Evolutionary conservation across 2,888 invertebrate species (phyloP).

Genomic region (Pristionchus maxplancki): DNA sequence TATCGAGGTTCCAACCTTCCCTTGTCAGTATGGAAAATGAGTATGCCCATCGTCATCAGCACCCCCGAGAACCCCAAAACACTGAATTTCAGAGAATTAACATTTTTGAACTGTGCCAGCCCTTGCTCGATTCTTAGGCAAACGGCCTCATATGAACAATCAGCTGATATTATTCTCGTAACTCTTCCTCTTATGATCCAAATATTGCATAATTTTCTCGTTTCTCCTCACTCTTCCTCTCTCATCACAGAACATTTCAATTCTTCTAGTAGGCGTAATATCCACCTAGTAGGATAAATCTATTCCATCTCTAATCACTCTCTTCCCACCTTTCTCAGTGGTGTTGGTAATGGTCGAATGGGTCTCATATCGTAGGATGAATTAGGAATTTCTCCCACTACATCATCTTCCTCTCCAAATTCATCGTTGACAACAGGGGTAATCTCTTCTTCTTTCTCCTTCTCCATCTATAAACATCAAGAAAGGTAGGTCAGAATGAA

Average conservation of each 20-base stretch:
- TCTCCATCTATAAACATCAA: not conserved
- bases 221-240: conserved; percentile 44
- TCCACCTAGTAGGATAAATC: not conserved
- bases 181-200: conserved; percentile 44
- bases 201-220: conserved; percentile 16
- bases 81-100: too few species aligned
- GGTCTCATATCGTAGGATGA: conserved; percentile 44
- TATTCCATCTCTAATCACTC: not conserved
- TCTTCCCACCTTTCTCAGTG: conserved; percentile 34
- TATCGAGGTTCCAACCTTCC: too few species aligned
- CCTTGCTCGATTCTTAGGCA: too few species aligned
- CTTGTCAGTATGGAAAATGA: too few species aligned
- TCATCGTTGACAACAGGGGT: conserved; percentile 19
- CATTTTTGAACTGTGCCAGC: too few species aligned
- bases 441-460: not conserved
- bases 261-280: conserved; percentile 27
- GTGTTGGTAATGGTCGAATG: conserved; percentile 50
- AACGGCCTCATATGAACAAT: not conserved
- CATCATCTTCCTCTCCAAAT: conserved; percentile 48
- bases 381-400: not conserved
- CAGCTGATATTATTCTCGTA: conserved; percentile 33
- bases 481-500: not conserved
- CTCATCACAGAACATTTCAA: conserved; percentile 44
- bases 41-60: too few species aligned
- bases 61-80: too few species aligned